Conservation (phyloP, 2,888 invertebrate genomes). For the Phytoseiulus persimilis region DNA sequence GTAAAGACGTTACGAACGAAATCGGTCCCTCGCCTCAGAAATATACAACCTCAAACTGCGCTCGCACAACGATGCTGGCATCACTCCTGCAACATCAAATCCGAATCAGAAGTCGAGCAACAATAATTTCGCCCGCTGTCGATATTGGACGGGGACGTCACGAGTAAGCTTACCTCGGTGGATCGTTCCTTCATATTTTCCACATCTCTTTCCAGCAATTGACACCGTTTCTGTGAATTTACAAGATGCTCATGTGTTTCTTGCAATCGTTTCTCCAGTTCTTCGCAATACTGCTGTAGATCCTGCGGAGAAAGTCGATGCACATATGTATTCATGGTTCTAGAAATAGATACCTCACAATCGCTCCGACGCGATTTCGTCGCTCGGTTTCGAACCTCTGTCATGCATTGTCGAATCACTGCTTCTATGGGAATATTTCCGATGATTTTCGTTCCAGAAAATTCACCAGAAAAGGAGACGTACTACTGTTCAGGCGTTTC, state of each 20-base stretch:
- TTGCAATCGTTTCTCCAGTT: conserved; percentile 9
- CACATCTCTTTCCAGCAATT: neutral
- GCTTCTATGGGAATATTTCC: too few species aligned
- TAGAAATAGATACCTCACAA: neutral
- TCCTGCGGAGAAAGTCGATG: neutral
- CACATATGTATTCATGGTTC: neutral
- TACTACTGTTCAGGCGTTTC: too few species aligned
- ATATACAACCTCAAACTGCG: neutral
- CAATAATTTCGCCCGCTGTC: too few species aligned
- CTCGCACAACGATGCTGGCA: neutral
- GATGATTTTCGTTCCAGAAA: too few species aligned
- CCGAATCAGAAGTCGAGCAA: neutral
- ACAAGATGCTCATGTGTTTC: conserved; percentile 14
- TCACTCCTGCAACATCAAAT: neutral
- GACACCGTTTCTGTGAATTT: conserved; percentile 17
- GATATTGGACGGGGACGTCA: too few species aligned
- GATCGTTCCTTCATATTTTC: neutral
- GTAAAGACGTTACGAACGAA: neutral
- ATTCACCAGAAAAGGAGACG: too few species aligned
- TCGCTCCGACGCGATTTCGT: neutral
- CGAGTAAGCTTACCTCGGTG: neutral
- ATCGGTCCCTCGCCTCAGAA: neutral
- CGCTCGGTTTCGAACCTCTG: neutral
- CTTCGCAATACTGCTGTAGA: conserved; percentile 27
- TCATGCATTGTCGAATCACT: too few species aligned